Evolutionary conservation across 2,113 vertebrate species (phyloP).

Genomic region (Prochilodus magdalenae): DNA sequence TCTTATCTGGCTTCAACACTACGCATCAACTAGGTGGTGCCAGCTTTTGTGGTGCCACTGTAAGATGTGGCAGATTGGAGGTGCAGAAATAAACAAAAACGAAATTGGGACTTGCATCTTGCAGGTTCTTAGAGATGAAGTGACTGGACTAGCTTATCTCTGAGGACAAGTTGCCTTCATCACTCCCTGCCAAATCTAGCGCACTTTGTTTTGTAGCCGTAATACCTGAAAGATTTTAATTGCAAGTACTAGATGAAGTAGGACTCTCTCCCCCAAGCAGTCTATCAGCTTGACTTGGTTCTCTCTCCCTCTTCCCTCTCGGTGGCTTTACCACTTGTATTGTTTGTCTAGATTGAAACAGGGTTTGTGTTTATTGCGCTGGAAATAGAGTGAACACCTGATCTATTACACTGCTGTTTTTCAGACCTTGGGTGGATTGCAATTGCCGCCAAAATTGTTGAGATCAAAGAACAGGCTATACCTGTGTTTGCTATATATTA

Average conservation of each 20-base stretch:
- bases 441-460: neutral
- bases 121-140: neutral
- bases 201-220: neutral
- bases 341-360: slow-evolving; percentile 13
- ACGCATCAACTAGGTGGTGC: neutral
- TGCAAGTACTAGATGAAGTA: slow-evolving; percentile 28
- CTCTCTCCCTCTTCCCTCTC: neutral
- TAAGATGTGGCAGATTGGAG: slow-evolving; percentile 15
- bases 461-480: neutral
- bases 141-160: slow-evolving; percentile 1
- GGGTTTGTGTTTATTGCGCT: neutral
- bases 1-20: slow-evolving; percentile 1
- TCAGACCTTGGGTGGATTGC: neutral
- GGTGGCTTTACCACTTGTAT: neutral
- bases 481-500: neutral
- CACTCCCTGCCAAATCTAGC: slow-evolving; percentile 6
- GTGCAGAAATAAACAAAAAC: slow-evolving; percentile 8
- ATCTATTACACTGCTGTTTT: neutral
- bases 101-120: neutral
- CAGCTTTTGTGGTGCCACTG: neutral
- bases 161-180: slow-evolving; percentile 5
- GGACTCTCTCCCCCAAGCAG: slow-evolving; percentile 14
- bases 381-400: slow-evolving; percentile 6
- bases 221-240: slow-evolving; percentile 43
- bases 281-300: slow-evolving; percentile 4